These are phyloP conservation scores for Nannoperca obscura DNA, from an alignment of 2,797 vertebrate species.

Conservation along the genomic window DNA sequence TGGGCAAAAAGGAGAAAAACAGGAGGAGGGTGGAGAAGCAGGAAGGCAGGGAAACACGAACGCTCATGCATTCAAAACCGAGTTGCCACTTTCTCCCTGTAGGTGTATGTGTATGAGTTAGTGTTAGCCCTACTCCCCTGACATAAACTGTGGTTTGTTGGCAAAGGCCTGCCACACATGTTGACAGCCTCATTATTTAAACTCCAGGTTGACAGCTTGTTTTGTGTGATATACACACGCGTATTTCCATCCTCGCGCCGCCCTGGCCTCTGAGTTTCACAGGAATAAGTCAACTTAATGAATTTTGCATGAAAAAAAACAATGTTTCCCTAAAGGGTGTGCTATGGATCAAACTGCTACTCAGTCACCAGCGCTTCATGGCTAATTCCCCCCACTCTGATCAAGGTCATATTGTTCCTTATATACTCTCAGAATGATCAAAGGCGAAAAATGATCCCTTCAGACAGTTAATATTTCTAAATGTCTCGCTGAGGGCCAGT, in stretches of 20 bases:
- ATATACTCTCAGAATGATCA: slow-evolving; percentile 64
- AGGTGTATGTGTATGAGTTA: slow-evolving; percentile 47
- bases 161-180: slow-evolving; percentile 67
- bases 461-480: slow-evolving; percentile 69
- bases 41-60: slow-evolving; percentile 51
- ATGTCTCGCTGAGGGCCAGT: slow-evolving; percentile 55
- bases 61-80: slow-evolving; percentile 52
- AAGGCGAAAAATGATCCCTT: slow-evolving; percentile 60
- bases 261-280: slow-evolving; percentile 64
- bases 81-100: slow-evolving; percentile 52
- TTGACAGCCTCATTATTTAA: slow-evolving; percentile 77
- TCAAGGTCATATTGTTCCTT: slow-evolving; percentile 76
- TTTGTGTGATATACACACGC: slow-evolving; percentile 68
- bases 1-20: slow-evolving; percentile 61
- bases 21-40: slow-evolving; percentile 33
- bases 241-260: slow-evolving; percentile 62
- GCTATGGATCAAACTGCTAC: slow-evolving; percentile 72
- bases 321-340: slow-evolving; percentile 62
- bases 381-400: slow-evolving; percentile 59
- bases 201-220: slow-evolving; percentile 76
- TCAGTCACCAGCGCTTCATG: slow-evolving; percentile 66
- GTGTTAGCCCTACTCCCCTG: slow-evolving; percentile 46
- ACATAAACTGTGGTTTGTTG: slow-evolving; percentile 75
- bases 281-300: slow-evolving; percentile 74
- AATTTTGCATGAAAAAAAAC: slow-evolving; percentile 77